These are phyloP conservation scores for Adelges cooleyi DNA, from an alignment of 1,140 invertebrate genomes.

Conservation along the genomic window DNA sequence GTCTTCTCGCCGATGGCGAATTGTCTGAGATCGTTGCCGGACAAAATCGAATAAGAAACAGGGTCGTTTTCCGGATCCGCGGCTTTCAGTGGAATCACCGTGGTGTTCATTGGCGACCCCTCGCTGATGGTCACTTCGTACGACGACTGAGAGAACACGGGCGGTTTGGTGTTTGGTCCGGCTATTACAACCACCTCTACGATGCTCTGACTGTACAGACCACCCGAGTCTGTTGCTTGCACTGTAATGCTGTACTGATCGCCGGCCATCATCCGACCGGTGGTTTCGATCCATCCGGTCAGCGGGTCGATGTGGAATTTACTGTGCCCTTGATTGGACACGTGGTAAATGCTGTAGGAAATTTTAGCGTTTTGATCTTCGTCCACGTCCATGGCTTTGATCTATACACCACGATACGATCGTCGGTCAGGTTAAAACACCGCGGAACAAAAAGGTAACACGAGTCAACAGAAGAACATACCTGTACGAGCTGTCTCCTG, in stretches of 20 bases:
- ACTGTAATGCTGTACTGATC: constrained; percentile 81
- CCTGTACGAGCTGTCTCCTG: constrained; percentile 60
- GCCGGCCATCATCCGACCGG: constrained; percentile 60
- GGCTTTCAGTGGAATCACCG: constrained; percentile 58
- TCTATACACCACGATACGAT: constrained; percentile 37
- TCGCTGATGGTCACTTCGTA: constrained; percentile 81
- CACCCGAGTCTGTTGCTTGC: constrained; percentile 45
- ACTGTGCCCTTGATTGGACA: constrained; percentile 74
- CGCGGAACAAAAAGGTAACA: background rate
- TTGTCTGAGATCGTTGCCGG: constrained; percentile 72
- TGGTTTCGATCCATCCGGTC: constrained; percentile 54
- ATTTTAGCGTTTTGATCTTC: constrained; percentile 69
- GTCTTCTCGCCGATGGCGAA: constrained; percentile 71
- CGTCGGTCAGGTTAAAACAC: background rate
- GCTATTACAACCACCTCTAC: constrained; percentile 68
- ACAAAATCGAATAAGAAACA: constrained; percentile 69
- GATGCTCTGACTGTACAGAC: constrained; percentile 54
- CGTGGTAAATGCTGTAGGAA: constrained; percentile 73
- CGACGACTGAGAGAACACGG: constrained; percentile 61
- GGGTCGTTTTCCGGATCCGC: constrained; percentile 79
- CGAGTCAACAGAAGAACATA: constrained; percentile 34
- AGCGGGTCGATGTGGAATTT: constrained; percentile 75
- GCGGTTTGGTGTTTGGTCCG: constrained; percentile 73
- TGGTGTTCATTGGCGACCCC: constrained; percentile 71
- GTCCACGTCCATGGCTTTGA: constrained; percentile 73